phyloP scores from a whole-genome alignment of 53 echinoderm and acorn worm species.

The Temnopleurus reevesii region DNA sequence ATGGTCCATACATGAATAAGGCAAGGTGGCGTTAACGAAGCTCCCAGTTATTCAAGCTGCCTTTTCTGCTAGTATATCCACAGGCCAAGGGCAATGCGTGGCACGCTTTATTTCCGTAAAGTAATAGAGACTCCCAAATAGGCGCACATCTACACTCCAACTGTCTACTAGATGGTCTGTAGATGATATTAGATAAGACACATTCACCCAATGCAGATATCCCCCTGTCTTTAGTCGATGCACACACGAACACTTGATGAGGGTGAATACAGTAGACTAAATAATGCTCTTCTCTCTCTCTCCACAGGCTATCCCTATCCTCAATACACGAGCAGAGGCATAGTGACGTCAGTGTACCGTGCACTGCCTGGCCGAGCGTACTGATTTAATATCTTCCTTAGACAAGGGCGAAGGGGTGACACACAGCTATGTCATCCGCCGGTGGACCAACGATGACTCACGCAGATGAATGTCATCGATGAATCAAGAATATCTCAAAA shows the following conservation, averaged over 20 bases:
- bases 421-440: constrained; percentile 37
- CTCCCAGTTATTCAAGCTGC: neutral
- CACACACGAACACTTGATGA: constrained; percentile 34
- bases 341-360: neutral
- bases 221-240: constrained; percentile 4
- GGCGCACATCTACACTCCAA: neutral
- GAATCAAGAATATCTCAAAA: constrained; percentile 26
- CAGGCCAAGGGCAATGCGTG: constrained; percentile 16
- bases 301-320: neutral
- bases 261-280: constrained; percentile 39
- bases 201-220: neutral
- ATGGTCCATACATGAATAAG: neutral
- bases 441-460: constrained; percentile 5
- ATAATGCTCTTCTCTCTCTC: constrained; percentile 18
- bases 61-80: constrained; percentile 29
- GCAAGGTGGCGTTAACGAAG: constrained; percentile 2
- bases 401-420: constrained; percentile 47
- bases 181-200: neutral
- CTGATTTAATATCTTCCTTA: constrained; percentile 55
- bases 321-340: neutral
- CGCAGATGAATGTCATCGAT: constrained; percentile 10
- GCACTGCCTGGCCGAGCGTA: constrained; percentile 29
- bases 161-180: neutral
- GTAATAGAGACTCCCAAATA: constrained; percentile 21
- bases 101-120: constrained; percentile 27